Conservation (phyloP, 2,113 vertebrate genomes). For the Rhegmatorhina hoffmannsi region DNA sequence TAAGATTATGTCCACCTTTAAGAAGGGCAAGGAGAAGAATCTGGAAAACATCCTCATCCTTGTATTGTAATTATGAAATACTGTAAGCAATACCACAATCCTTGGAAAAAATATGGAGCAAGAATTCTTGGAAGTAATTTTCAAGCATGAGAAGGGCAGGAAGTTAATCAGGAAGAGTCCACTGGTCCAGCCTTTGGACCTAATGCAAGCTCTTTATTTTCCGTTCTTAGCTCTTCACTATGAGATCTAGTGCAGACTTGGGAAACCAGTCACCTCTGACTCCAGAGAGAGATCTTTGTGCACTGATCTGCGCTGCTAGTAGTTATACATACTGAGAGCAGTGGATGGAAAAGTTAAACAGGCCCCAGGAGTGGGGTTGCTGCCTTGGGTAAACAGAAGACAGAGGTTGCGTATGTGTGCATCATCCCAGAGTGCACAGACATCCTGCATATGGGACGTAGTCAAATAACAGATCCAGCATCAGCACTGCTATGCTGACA, state of each 20-base stretch:
- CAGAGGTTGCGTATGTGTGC: rapidly evolving
- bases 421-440: rapidly evolving
- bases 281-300: neutral
- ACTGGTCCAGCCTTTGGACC: neutral
- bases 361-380: neutral
- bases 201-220: neutral
- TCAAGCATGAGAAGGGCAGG: neutral
- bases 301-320: neutral
- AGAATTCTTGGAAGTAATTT: neutral
- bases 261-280: neutral
- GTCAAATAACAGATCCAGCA: neutral
- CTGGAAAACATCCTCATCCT: neutral
- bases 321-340: neutral
- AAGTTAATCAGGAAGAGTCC: neutral
- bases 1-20: neutral
- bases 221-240: neutral
- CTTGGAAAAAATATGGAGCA: neutral
- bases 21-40: neutral
- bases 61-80: neutral
- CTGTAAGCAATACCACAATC: neutral
- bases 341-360: neutral
- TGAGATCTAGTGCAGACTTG: neutral
- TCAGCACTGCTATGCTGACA: neutral
- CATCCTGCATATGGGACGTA: neutral
- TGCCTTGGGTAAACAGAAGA: neutral